Percentiles rank a stretch among this genome's conserved stretches.
These are phyloP conservation scores for Cuniculus paca DNA, from an alignment of 2,797 vertebrate species.

Conservation along the genomic window DNA sequence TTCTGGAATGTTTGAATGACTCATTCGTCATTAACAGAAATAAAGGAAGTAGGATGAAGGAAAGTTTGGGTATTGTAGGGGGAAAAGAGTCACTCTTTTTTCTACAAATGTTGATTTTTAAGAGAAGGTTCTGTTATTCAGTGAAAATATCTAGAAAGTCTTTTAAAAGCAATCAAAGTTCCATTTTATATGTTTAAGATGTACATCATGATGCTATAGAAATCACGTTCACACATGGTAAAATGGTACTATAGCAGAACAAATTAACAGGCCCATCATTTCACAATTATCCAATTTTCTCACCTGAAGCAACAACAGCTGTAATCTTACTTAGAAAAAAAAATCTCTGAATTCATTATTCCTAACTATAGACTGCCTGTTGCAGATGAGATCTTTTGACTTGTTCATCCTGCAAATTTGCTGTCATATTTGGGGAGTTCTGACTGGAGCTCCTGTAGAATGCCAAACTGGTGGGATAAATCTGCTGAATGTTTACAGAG, in stretches of 20 bases:
- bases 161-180: neutral
- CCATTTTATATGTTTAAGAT: neutral
- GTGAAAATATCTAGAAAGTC: neutral
- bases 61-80: neutral
- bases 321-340: neutral
- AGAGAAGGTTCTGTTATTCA: neutral
- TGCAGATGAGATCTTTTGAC: neutral
- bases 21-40: neutral
- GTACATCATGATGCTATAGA: neutral
- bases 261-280: neutral
- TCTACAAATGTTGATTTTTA: neutral
- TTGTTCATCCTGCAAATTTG: neutral
- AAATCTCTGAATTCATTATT: neutral
- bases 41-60: neutral
- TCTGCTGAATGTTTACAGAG: neutral
- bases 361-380: neutral
- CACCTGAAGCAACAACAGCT: neutral
- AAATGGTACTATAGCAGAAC: neutral
- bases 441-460: neutral
- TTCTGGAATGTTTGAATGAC: neutral
- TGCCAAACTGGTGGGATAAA: neutral
- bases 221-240: too few species aligned
- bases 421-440: neutral
- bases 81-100: neutral
- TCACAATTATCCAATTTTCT: neutral